Evolutionary conservation across 2,888 invertebrate species (phyloP), one percentile per base, ranked within the genome.

Genomic region (Amphiduros pacificus): DNA sequence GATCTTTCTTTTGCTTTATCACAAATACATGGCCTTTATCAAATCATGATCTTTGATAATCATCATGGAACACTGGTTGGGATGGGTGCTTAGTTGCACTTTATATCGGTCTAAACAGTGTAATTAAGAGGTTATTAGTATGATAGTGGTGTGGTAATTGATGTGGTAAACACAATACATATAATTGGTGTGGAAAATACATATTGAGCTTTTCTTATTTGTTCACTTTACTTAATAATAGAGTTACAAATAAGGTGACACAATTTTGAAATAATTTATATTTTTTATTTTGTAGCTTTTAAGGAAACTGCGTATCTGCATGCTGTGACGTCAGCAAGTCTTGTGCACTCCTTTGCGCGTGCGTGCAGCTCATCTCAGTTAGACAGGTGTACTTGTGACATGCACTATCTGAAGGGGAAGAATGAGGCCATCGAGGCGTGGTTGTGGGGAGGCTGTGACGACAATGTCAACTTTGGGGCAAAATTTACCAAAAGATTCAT

Each of bases 391-490:
- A 93, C 94, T 72, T 96, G 96, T 82, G 94, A 94, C 85, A 92
- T 77, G 54, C 50, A 52, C 4, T 6, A 50, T 31, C 28, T 48
- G 22, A 20, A 49, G 4, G 17, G 17, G 14, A 24, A 17, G n/a
- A 70, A 66, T 29, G n/a, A n/a, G n/a, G n/a, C n/a, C n/a, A n/a
- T n/a, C n/a, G 72, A 77, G 62, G 78, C 83, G 57, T 83, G 82
- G 92, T 92, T 93, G 85, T 96, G 95, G 94, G 96, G 95, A 62
- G 95, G 95, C 40, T 96, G 96, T 84, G 94, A 93, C 28, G 95
- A 96, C 85, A 96, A 96, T 85, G 92, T 96, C 79, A 92, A 91
- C 64, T 96, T 93, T 83, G 96, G 95, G n/a, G 91, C 93, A 84
- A 90, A 91, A 83, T 94, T 95, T 85, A 91, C 94, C 74, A 86